These are phyloP conservation scores for Agrochola litura DNA, from an alignment of 2,888 invertebrate genomes.

Conservation along the genomic window DNA sequence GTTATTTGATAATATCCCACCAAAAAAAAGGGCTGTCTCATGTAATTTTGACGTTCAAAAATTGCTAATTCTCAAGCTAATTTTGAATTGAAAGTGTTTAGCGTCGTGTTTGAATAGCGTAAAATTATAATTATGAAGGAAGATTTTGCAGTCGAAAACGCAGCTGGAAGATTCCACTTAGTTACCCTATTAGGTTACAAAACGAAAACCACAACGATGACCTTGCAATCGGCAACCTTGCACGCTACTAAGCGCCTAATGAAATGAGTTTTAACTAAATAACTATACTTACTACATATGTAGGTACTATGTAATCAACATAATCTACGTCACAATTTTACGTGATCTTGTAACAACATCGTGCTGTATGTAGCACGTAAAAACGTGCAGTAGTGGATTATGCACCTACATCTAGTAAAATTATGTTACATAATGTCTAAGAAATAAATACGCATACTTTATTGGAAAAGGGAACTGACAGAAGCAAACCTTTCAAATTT, in stretches of 20 bases:
- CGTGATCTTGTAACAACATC: slow-evolving; percentile 28
- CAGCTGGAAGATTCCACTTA: background rate
- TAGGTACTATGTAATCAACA: slow-evolving; percentile 26
- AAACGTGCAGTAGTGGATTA: slow-evolving; percentile 39
- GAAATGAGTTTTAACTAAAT: slow-evolving; percentile 35
- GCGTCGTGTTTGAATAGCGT: background rate
- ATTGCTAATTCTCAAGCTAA: background rate
- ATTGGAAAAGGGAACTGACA: background rate
- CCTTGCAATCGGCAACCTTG: slow-evolving; percentile 31
- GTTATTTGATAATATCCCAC: too few relatives aligned
- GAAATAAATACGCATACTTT: background rate
- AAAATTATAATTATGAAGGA: background rate
- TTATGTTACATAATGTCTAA: slow-evolving; percentile 3
- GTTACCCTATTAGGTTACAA: background rate
- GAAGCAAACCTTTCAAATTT: too few relatives aligned
- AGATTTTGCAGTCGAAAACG: background rate
- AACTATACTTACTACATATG: slow-evolving; percentile 27
- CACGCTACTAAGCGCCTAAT: background rate
- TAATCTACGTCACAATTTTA: slow-evolving; percentile 34
- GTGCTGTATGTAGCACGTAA: slow-evolving; percentile 32
- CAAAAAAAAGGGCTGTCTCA: background rate
- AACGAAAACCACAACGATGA: background rate
- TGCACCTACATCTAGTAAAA: slow-evolving; percentile 19
- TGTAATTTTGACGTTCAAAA: background rate
- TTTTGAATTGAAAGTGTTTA: background rate